Conservation (phyloP, 1,140 invertebrate species). For the Solenopsis invicta region DNA sequence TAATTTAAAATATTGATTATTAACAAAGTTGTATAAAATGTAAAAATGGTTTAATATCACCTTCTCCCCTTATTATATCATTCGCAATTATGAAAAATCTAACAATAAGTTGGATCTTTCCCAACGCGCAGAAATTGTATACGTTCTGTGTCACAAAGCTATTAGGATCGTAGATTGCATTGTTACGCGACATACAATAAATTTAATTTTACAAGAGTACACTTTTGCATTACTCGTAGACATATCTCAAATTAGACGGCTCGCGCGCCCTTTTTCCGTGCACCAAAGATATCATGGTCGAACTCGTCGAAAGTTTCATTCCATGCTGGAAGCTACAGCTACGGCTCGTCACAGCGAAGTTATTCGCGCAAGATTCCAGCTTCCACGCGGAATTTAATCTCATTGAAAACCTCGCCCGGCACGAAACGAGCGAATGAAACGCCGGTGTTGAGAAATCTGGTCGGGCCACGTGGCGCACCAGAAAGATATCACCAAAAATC, state of each 20-base stretch:
- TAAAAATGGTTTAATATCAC: too few relatives aligned
- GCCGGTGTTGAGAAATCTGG: constrained; percentile 58
- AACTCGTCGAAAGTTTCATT: constrained; percentile 59
- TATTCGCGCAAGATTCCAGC: constrained; percentile 64
- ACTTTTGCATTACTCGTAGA: neutral
- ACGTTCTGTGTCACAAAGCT: neutral
- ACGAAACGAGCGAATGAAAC: constrained; percentile 40
- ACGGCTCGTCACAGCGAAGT: constrained; percentile 54
- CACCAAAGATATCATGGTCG: constrained; percentile 44
- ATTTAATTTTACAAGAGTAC: neutral
- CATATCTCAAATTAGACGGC: constrained; percentile 9
- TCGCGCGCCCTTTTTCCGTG: neutral
- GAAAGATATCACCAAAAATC: constrained; percentile 78
- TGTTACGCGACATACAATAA: neutral
- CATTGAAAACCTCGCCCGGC: constrained; percentile 72
- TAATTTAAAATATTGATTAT: too few relatives aligned
- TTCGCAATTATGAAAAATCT: too few relatives aligned
- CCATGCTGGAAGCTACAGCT: constrained; percentile 33
- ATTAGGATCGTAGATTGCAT: neutral
- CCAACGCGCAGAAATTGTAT: too few relatives aligned
- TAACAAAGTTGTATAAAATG: too few relatives aligned
- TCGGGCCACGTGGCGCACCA: constrained; percentile 72
- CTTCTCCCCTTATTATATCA: too few relatives aligned
- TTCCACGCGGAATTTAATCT: constrained; percentile 75
- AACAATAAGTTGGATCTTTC: too few relatives aligned